Base-by-base conservation (phyloP, 2,888 invertebrate species). In the Lamproptera curius region DNA sequence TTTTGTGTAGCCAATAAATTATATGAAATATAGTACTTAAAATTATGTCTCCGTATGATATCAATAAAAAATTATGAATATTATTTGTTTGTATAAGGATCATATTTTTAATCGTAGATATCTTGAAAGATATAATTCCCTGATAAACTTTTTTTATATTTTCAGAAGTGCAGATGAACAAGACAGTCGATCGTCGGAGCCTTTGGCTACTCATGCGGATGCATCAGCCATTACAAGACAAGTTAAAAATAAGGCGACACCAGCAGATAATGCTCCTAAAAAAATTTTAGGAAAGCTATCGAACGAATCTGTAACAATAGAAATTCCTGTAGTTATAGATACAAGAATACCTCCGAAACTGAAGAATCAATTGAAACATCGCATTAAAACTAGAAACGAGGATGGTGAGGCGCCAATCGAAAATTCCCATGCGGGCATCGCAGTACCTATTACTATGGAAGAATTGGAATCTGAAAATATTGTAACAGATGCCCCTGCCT, bases 321-420 rank as follows among this genome's bases (percentile, higher is more conserved):
- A 74, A 44, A 61, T 77, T 17, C 79, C 89, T 26, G 73, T 90
- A 16, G 79, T 89, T 8, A 70, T 87, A 5, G 92, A 92, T 57
- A 89, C 89, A 0, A 86, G 91, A 73, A 90, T 92, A 54, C 91
- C 92, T 14, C 91, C 92, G 3, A 91, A 89, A 71, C 65, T 91
- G 1, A 91, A 91, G 67, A 86, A 81, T 44, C 90, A 90, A 65
- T 59, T 84, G 10, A 88, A 86, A 61, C 78, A 80, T 42, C 85
- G 75, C 63, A 66, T 76, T 2, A 85, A 83, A 67, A 82, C 78
- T 9, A 76, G 82, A 54, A 73, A 77, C 34, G 80, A 82, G 36
- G 76, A 81, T 55, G 71, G 63, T 1, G 69, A 76, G 55, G 70
- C 73, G 54, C 60, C 73, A 16, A 50, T 70, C 2, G 90, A 91